Evolutionary conservation across 2,797 vertebrate genomes (phyloP).

Genomic region (Lindbergichthys nudifrons): DNA sequence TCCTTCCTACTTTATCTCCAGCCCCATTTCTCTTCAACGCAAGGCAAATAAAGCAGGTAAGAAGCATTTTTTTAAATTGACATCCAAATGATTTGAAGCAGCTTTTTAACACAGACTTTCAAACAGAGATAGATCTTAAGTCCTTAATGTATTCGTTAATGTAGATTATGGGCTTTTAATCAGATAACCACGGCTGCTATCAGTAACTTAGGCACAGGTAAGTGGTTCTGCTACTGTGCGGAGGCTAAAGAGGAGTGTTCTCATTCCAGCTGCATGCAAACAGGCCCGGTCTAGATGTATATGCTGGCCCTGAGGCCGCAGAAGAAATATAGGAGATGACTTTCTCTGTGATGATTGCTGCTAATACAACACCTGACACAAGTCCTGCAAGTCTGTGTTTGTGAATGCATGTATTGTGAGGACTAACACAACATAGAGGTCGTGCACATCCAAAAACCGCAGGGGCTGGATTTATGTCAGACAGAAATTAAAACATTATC

Average conservation of each 20-base stretch:
- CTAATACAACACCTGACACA: conserved; percentile 4
- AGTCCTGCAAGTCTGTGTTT: background rate
- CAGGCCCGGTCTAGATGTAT: conserved; percentile 41
- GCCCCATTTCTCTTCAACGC: conserved; percentile 44
- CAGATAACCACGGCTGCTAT: background rate
- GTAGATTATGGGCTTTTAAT: background rate
- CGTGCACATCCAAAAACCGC: too few relatives aligned
- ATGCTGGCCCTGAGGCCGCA: conserved; percentile 9
- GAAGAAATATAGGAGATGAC: conserved; percentile 42
- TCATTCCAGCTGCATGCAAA: conserved; percentile 29
- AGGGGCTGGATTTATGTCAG: too few relatives aligned
- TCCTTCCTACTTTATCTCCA: conserved; percentile 54
- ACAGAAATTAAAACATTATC: too few relatives aligned
- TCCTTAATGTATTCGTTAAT: background rate
- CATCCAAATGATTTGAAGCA: background rate
- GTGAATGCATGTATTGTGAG: background rate
- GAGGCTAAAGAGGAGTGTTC: conserved; percentile 14
- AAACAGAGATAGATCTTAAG: background rate
- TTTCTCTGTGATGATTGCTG: conserved; percentile 52
- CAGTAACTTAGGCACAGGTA: conserved; percentile 7
- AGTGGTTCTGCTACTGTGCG: background rate
- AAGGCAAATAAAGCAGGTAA: conserved; percentile 65
- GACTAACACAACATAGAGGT: too few relatives aligned
- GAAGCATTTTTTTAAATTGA: conserved; percentile 28
- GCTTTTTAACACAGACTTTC: background rate